Percentiles rank a stretch among this genome's conserved stretches.
Evolutionary conservation across 2,888 invertebrate species (phyloP).

Genomic region (Drosophila meridiana): DNA sequence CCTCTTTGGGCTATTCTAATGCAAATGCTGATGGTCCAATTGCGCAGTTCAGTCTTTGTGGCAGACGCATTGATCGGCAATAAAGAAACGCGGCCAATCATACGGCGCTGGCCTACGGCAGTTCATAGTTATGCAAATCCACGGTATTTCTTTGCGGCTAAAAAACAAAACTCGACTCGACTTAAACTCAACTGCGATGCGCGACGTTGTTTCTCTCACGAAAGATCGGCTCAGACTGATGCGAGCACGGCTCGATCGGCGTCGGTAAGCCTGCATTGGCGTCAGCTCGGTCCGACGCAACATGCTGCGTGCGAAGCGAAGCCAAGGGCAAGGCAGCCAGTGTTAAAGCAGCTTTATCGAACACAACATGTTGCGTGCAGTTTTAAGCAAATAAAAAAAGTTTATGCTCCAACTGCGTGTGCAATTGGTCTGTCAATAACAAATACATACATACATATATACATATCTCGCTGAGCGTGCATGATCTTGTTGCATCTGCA

Average conservation of each 20-base stretch:
- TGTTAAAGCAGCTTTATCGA: neutral
- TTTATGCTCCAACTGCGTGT: no score
- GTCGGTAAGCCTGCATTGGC: constrained; percentile 17
- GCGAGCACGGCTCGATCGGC: constrained; percentile 5
- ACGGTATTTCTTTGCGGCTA: neutral
- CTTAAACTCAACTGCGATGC: constrained; percentile 14
- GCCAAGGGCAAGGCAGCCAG: neutral
- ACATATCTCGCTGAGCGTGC: neutral
- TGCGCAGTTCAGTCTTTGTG: constrained; percentile 41
- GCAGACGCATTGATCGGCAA: constrained; percentile 25
- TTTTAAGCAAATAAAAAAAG: neutral
- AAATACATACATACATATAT: neutral
- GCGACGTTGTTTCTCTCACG: constrained; percentile 41
- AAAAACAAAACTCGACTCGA: neutral
- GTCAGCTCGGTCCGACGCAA: constrained; percentile 15
- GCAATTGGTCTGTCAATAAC: neutral
- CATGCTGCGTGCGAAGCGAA: constrained; percentile 28
- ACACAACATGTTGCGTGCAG: neutral
- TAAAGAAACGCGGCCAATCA: constrained; percentile 24
- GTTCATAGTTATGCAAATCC: constrained; percentile 41
- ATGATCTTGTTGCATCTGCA: constrained; percentile 21
- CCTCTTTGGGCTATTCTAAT: constrained; percentile 39
- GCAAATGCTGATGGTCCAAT: constrained; percentile 48
- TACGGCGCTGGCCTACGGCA: constrained; percentile 9
- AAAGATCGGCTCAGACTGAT: constrained; percentile 75